phyloP scores from a whole-genome alignment of 2,888 invertebrate species.

The Pegoplata infirma region DNA sequence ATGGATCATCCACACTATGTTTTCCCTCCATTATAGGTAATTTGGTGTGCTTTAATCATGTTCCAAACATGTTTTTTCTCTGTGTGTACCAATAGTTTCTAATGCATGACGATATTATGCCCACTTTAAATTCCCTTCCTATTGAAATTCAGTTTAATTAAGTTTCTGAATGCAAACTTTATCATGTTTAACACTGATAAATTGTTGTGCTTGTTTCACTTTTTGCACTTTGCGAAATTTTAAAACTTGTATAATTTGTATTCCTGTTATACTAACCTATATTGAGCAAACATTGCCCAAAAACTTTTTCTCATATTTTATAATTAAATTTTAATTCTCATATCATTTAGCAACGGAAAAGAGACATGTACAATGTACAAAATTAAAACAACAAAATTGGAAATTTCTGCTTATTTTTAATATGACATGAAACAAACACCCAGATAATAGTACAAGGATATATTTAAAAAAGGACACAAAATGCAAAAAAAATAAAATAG shows the following conservation, averaged over 20 bases:
- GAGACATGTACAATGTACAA: background rate
- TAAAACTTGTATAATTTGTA: background rate
- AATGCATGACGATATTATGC: no score
- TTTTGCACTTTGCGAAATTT: background rate
- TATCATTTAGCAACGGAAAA: conserved; percentile 44
- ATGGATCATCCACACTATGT: no score
- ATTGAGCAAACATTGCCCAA: conserved; percentile 13
- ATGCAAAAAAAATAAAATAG: no score
- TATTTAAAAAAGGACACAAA: conserved; percentile 39
- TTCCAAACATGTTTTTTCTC: no score
- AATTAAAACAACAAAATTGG: conserved; percentile 4
- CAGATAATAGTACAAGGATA: conserved; percentile 38
- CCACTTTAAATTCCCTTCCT: no score
- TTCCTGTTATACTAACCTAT: conserved; percentile 47
- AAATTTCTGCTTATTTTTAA: conserved; percentile 30
- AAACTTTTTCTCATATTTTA: conserved; percentile 47
- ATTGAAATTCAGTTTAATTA: no score
- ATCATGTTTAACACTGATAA: background rate
- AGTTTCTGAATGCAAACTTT: background rate
- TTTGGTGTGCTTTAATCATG: no score
- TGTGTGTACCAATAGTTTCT: no score
- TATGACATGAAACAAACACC: conserved; percentile 51
- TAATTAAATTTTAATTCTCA: conserved; percentile 58
- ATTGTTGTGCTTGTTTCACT: background rate
- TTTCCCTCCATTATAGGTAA: no score